Conservation (phyloP, 2,888 invertebrate species). For the Gisinianus flammeolus region DNA sequence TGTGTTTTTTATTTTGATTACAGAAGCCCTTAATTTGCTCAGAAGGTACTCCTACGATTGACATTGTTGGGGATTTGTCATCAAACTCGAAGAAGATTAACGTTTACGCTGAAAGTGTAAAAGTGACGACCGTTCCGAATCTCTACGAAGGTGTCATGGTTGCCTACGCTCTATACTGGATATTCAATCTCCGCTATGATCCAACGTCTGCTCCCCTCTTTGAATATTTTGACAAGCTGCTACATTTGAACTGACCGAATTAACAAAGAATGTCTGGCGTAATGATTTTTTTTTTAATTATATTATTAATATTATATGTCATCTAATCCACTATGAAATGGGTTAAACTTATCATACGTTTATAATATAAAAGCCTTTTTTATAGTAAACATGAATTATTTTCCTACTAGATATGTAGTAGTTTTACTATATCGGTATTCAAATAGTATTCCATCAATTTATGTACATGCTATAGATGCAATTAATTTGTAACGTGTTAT, state of each 20-base stretch:
- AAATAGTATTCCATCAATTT: no score
- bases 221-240: slow-evolving; percentile 24
- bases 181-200: slow-evolving; percentile 24
- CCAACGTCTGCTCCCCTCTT: background rate
- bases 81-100: background rate
- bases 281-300: no score
- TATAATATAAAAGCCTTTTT: no score
- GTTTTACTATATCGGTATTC: no score
- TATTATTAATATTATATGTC: no score
- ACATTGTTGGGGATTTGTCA: slow-evolving; percentile 1
- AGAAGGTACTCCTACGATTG: slow-evolving; percentile 17
- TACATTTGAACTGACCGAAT: no score
- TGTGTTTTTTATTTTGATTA: background rate
- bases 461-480: no score
- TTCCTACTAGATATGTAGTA: no score
- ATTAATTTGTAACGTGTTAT: no score
- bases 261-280: slow-evolving; percentile 15
- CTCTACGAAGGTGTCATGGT: slow-evolving; percentile 12
- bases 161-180: slow-evolving; percentile 22
- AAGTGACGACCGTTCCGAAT: slow-evolving; percentile 2
- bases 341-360: no score
- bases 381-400: no score
- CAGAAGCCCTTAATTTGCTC: background rate
- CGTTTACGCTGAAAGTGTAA: slow-evolving; percentile 10
- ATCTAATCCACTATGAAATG: no score